Base-by-base conservation (phyloP, 1,140 invertebrate genomes). In the Drosophila murphyi region DNA sequence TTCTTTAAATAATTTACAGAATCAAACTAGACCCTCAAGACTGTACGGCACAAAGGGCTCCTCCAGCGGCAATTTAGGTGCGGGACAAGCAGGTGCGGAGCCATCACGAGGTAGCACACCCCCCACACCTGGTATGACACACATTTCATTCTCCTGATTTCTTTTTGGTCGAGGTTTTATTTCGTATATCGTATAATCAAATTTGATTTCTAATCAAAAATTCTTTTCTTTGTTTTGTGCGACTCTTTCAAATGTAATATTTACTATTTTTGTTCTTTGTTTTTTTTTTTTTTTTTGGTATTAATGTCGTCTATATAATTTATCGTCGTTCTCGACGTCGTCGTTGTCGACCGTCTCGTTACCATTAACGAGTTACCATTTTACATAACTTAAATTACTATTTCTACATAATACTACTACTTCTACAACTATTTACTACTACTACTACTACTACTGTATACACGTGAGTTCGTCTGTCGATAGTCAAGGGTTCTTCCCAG, bases 31-130 rank as follows among this genome's bases (percentile, higher is more conserved):
- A 79, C 96, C 95, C 93, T 94, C 95, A 82, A 96, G 96, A 92
- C 94, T 96, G 65, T 96, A 96, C 90, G 95, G 96, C 85, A 96
- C 95, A 87, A 97, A 97, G 94, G 95, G 96, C 81, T 96, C 96
- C 92, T 97, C 96, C 92, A 96, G 96, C 91, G 95, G 96, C 92
- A 98, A 98, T 94, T 95, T 98, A 93, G 97, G 96, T 93, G 95
- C 96, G 93, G 94, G 94, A 93, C 95, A 94, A 94, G 96, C 95
- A 93, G 93, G 93, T 93, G 94, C 94, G 92, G 94, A 94, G 92
- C 94, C 94, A 94, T 98, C 97, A 93, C 95, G 98, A 95, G 98
- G 98, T 95, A 99, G 98, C 94, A 99, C 98, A 93, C 98, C 98
- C 94, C 98, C 98, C 93, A 99, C 98, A 94, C 98, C 98, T 95